Evolutionary conservation across 1,140 invertebrate genomes (phyloP), one percentile per base, ranked within the genome.

Genomic region (Drosophila lini): DNA sequence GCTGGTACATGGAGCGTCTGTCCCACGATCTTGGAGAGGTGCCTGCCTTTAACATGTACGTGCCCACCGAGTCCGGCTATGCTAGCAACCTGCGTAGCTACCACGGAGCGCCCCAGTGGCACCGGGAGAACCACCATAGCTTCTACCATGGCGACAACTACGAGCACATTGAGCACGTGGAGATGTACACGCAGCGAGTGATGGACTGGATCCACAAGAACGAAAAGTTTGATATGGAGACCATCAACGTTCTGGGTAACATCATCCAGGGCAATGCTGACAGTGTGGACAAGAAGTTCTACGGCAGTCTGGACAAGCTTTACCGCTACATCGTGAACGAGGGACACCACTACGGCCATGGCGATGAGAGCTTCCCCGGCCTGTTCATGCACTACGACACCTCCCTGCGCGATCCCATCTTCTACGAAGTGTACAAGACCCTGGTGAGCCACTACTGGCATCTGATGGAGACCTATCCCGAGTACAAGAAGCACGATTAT

Each of bases 1-100:
- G 95, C 70, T 96, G 95, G 91, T 94, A 94, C 82, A 76, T 96
- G 80, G 95, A 96, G 81, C 94, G 95, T 81, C 88, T 95, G 11
- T 94, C 94, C 31, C 94, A 95, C 63, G 94, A 93, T 38, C 58
- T 95, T 41, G 94, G 94, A 44, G 94, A 95, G 65, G 93, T 95
- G n/a, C 93, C 94, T 50, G 93, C 93, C 63, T 94, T 95, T 90
- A 93, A 93, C 41, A 94, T 92, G 84, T 80, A 93, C 70, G 93
- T 94, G 57, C 85, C 93, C 4, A 86, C 95, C 13, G 81, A 93
- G 15, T 92, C 94, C 13, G 94, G 94, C 50, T 95, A 93, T 91
- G 94, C 94, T 77, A 94, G 95, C 11, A 94, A 94, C 78, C 91
- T 96, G 58, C 93, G 93, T 36, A 91, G 93, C 69, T 93, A 94